phyloP scores from a whole-genome alignment of 2,113 vertebrate species.

The Chascanopsetta lugubris region DNA sequence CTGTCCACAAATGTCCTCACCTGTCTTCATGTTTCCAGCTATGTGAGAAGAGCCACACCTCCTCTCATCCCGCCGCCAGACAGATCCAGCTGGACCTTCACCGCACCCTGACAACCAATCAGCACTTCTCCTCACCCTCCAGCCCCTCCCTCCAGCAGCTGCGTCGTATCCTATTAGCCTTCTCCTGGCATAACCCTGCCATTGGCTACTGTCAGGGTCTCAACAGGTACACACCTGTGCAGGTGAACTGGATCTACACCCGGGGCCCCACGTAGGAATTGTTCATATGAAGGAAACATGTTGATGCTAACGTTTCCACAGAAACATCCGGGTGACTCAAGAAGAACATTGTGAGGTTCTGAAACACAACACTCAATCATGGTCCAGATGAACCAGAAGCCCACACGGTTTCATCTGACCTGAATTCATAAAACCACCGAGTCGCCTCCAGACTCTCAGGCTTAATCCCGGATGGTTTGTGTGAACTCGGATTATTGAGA shows the following conservation, averaged over 20 bases:
- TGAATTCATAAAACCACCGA: too few species aligned
- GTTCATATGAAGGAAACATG: too few species aligned
- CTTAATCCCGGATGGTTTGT: too few species aligned
- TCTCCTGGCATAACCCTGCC: slow-evolving; percentile 92
- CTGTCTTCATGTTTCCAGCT: slow-evolving; percentile 61
- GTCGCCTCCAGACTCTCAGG: too few species aligned
- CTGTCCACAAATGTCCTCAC: neutral
- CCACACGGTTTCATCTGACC: too few species aligned
- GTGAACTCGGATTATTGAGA: too few species aligned
- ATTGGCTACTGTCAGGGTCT: slow-evolving; percentile 97
- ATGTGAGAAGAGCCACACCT: slow-evolving; percentile 78
- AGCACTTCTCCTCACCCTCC: slow-evolving; percentile 87
- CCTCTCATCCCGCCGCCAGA: slow-evolving; percentile 84
- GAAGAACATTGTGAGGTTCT: too few species aligned
- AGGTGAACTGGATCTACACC: neutral
- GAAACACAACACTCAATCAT: too few species aligned
- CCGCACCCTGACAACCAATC: slow-evolving; percentile 92
- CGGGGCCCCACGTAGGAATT: too few species aligned
- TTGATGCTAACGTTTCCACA: too few species aligned
- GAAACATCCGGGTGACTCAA: too few species aligned
- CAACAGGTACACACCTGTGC: slow-evolving; percentile 84
- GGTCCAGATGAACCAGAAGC: too few species aligned
- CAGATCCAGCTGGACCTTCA: slow-evolving; percentile 96
- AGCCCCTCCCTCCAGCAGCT: slow-evolving; percentile 87
- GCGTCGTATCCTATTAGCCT: slow-evolving; percentile 88